Percentiles rank a stretch among this genome's conserved stretches.
These are phyloP conservation scores for Abscondita cerata DNA, from an alignment of 2,888 invertebrate genomes.

Conservation along the genomic window DNA sequence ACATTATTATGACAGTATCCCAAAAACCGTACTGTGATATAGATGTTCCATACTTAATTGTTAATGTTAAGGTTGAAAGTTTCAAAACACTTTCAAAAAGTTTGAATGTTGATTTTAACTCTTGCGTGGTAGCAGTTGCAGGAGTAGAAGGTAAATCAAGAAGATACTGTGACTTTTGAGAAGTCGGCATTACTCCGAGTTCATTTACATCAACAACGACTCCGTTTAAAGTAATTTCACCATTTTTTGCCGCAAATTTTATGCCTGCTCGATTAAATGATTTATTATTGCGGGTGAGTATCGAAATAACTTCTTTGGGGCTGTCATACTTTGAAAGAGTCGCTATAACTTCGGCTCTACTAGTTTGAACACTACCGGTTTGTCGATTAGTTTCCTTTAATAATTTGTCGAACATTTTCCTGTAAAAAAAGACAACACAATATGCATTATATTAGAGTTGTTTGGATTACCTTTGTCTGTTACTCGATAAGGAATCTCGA, in stretches of 20 bases:
- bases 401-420: slow-evolving; percentile 66
- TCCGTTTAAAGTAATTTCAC: slow-evolving; percentile 48
- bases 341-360: slow-evolving; percentile 64
- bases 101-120: no score
- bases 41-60: no score
- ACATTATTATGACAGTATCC: no score
- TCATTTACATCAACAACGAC: slow-evolving; percentile 45
- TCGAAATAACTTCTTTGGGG: slow-evolving; percentile 65
- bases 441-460: no score
- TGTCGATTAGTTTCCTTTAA: slow-evolving; percentile 63
- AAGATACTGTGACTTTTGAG: slow-evolving; percentile 41
- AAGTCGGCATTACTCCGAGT: slow-evolving; percentile 43
- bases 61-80: no score
- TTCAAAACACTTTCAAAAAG: no score
- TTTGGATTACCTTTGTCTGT: no score
- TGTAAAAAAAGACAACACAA: slow-evolving; percentile 53
- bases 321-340: slow-evolving; percentile 62
- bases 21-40: no score
- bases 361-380: slow-evolving; percentile 55
- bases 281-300: slow-evolving; percentile 63
- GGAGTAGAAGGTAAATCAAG: slow-evolving; percentile 20
- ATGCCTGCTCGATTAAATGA: slow-evolving; percentile 61
- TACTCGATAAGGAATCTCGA: no score
- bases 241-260: slow-evolving; percentile 44
- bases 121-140: not conserved